A percentile compares a stretch with the other conserved stretches of the same genome.
These are phyloP conservation scores for Crotalus helleri DNA, from an alignment of 2,113 vertebrate genomes.

Conservation along the genomic window DNA sequence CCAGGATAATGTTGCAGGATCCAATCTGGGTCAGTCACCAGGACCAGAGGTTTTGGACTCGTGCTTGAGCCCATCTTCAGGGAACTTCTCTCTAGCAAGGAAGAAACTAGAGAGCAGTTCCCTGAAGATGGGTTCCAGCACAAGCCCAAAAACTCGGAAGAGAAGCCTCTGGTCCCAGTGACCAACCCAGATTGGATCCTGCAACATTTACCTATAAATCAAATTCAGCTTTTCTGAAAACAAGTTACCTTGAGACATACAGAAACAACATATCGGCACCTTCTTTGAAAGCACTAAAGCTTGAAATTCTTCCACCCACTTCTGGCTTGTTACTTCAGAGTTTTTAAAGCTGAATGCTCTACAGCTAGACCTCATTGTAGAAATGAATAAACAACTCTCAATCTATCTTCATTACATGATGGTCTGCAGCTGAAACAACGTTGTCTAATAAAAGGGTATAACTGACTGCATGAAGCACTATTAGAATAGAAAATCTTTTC, in stretches of 20 bases:
- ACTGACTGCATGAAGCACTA: not conserved
- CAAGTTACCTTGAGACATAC: not conserved
- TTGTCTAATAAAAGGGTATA: constrained; percentile 18
- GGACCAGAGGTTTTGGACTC: too few species aligned
- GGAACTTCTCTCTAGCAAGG: too few species aligned
- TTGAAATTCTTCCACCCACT: not conserved
- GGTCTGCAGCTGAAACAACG: not conserved
- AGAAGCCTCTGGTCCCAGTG: too few species aligned
- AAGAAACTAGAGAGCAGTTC: too few species aligned
- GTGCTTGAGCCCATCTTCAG: too few species aligned
- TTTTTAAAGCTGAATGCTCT: not conserved
- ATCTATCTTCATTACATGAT: not conserved
- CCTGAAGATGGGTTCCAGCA: too few species aligned
- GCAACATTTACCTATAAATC: not conserved
- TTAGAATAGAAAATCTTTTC: constrained; percentile 5
- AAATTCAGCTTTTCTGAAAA: not conserved
- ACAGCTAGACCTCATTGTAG: not conserved
- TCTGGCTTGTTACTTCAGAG: not conserved
- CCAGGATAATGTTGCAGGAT: too few species aligned
- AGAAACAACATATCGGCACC: not conserved
- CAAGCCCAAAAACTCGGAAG: too few species aligned
- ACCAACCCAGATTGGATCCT: too few species aligned
- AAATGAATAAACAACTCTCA: not conserved
- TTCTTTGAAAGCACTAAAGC: not conserved
- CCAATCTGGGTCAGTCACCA: too few species aligned